Conservation (phyloP, 2,113 vertebrate genomes). For the Lethenteron reissneri region DNA sequence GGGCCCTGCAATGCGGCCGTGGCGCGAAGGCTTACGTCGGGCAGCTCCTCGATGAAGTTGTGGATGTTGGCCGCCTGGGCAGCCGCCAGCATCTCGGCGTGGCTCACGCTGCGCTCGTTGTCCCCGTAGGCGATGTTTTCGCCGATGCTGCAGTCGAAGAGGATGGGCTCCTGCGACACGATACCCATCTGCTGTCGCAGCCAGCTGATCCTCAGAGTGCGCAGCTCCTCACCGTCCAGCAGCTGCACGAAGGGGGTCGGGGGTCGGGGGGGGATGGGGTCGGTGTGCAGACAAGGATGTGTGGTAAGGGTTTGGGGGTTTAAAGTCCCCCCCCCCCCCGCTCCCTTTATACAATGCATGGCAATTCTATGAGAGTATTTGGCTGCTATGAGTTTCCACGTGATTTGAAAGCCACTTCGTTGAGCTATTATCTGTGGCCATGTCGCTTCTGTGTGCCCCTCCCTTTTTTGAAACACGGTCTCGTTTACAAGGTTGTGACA, state of each 20-base stretch:
- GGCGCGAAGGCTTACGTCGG: constrained; percentile 16
- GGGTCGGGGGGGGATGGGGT: constrained; percentile 22
- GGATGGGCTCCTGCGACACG: constrained; percentile 24
- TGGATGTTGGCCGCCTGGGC: constrained; percentile 25
- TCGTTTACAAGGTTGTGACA: too few relatives aligned
- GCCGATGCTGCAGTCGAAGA: constrained; percentile 24
- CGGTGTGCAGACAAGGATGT: constrained; percentile 13
- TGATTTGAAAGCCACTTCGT: too few relatives aligned
- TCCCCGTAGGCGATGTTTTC: constrained; percentile 25
- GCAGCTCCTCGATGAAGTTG: constrained; percentile 21
- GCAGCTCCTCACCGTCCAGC: constrained; percentile 22
- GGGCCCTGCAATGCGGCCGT: neutral
- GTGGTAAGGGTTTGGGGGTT: too few relatives aligned
- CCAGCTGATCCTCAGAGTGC: constrained; percentile 18
- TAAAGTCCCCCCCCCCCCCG: too few relatives aligned
- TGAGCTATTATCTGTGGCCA: too few relatives aligned
- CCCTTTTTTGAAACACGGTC: too few relatives aligned
- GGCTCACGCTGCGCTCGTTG: constrained; percentile 16
- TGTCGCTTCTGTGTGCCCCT: too few relatives aligned
- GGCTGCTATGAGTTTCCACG: too few relatives aligned
- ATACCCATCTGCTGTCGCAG: constrained; percentile 19
- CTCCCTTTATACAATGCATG: too few relatives aligned
- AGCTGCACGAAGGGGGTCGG: constrained; percentile 19
- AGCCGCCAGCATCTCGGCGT: constrained; percentile 20
- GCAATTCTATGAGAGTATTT: too few relatives aligned